Percentiles rank a stretch among this genome's conserved stretches.
Evolutionary conservation across 2,797 vertebrate species (phyloP).

Genomic region (Malurus splendens): DNA sequence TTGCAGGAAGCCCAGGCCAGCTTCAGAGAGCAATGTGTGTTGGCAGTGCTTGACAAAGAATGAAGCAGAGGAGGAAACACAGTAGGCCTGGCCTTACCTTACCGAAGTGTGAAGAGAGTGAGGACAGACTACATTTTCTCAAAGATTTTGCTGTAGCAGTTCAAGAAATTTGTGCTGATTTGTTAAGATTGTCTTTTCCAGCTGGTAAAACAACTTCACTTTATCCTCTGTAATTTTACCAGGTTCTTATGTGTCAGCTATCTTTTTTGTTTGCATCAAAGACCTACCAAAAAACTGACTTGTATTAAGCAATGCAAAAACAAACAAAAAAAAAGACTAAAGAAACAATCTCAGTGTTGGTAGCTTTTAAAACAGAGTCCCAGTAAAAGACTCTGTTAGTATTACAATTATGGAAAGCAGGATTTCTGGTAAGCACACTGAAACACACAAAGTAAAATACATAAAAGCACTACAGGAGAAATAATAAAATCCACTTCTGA

Average conservation of each 20-base stretch:
- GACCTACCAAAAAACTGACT: background rate
- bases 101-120: background rate
- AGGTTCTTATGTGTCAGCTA: background rate
- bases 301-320: background rate
- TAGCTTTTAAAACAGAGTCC: background rate
- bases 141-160: background rate
- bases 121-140: background rate
- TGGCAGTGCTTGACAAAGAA: background rate
- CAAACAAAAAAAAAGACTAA: background rate
- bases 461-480: background rate
- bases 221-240: background rate
- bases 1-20: background rate
- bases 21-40: background rate
- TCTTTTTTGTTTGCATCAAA: background rate
- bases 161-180: background rate
- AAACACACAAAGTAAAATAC: background rate
- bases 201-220: background rate
- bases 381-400: background rate
- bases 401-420: background rate
- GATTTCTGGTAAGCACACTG: background rate
- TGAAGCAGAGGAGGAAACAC: background rate
- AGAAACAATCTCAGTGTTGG: background rate
- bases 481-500: background rate
- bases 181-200: background rate
- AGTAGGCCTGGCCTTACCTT: background rate